Evolutionary conservation across 1,140 invertebrate genomes (phyloP), one percentile per base, ranked within the genome.

Genomic region (Leptonema lineaticorne): DNA sequence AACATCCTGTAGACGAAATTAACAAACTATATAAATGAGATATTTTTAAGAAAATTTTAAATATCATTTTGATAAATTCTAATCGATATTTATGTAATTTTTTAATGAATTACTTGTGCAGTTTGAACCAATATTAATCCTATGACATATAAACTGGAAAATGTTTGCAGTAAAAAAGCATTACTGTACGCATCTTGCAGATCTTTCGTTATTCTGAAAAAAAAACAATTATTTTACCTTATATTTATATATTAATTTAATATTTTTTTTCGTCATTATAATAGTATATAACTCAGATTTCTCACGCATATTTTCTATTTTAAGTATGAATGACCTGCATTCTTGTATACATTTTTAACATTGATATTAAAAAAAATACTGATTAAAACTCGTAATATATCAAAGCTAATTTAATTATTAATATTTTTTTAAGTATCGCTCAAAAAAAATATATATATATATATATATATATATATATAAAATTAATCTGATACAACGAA

Each of bases 121-220:
- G 68, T 64, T 37, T 69, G 68, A 5, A 72, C 71, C 6, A 72
- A 26, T 16, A 68, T 69, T 9, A 72, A 60, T 33, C 71, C 71
- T 0, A 72, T 72, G 0, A 69, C 71, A 27, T 72, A 72, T 26
- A 69, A 73, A 30, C 71, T 73, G 5, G 71, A 73, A 5, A 69
- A 20, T n/a, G 65, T 73, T 67, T 69, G 71, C 46, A 59, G 64
- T 4, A 69, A 33, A 37, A 69, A 69, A 9, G 60, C 68, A 24
- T 48, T 26, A 24, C 50, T 69, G 29, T 68, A 69, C 0, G 68
- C 71, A 24, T 58, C 29, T 45, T 69, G 68, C n/a, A 73, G 30
- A 16, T 69, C 68, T n/a, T 58, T 26, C 3, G 71, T 69, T 26
- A 72, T 69, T 18, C 71, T 73, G 63, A 64, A 68, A 73, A 14